Conservation (phyloP, 2,797 vertebrate genomes). For the Kryptopterus vitreolus region DNA sequence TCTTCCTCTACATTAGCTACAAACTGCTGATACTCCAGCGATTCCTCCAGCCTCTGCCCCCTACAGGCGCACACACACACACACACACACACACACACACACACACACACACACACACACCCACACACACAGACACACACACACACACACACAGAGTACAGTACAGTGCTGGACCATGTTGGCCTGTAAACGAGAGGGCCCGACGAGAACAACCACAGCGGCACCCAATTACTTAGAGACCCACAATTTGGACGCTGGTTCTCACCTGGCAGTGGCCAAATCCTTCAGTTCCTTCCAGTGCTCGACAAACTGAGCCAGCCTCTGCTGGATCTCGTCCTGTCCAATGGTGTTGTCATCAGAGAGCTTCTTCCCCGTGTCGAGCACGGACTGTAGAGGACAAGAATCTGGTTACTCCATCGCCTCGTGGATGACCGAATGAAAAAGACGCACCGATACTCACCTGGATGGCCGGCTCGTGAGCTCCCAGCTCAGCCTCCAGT, state of each 20-base stretch:
- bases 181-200: neutral
- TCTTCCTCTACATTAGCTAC: conserved; percentile 98
- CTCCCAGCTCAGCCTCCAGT: conserved; percentile 92
- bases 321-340: conserved; percentile 97
- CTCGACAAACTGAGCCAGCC: conserved; percentile 93
- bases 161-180: neutral
- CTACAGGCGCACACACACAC: conserved; percentile 64
- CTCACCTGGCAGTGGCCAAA: conserved; percentile 87
- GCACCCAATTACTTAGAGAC: neutral
- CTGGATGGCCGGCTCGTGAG: conserved; percentile 96
- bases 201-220: no score
- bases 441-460: conserved; percentile 61
- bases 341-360: conserved; percentile 97
- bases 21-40: conserved; percentile 98
- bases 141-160: neutral
- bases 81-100: neutral
- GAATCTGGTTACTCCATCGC: neutral
- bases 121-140: neutral
- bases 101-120: neutral
- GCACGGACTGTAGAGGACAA: conserved; percentile 80
- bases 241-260: neutral
- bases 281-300: conserved; percentile 97
- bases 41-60: conserved; percentile 94
- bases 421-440: neutral
- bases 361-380: conserved; percentile 94